A percentile compares a stretch with the other conserved stretches of the same genome.
phyloP scores from a whole-genome alignment of 1,140 invertebrate genomes.

The Lineus longissimus region DNA sequence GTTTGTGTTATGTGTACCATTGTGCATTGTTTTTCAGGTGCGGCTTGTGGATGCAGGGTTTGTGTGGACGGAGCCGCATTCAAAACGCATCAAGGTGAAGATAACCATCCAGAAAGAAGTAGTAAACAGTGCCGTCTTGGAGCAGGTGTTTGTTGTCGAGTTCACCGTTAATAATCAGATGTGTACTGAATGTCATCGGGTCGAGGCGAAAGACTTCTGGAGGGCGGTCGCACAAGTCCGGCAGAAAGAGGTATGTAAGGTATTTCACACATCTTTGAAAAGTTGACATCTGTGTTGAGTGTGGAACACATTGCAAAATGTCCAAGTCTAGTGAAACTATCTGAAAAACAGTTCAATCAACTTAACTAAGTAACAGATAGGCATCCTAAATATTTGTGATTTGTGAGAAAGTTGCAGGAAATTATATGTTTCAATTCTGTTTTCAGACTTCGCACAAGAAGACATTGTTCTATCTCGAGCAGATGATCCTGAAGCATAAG shows the following conservation, averaged over 20 bases:
- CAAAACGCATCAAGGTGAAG: slow-evolving; percentile 94
- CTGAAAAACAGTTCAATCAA: too few species aligned
- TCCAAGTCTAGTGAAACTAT: too few species aligned
- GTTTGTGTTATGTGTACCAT: not conserved
- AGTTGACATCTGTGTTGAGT: not conserved
- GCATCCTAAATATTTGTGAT: too few species aligned
- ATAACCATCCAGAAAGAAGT: slow-evolving; percentile 94
- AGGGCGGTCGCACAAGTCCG: slow-evolving; percentile 73
- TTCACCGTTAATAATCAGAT: slow-evolving; percentile 87
- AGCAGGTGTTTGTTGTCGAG: slow-evolving; percentile 81
- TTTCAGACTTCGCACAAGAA: slow-evolving; percentile 92
- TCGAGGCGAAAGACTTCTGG: slow-evolving; percentile 98
- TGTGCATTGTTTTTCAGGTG: slow-evolving; percentile 45
- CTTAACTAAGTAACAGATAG: too few species aligned
- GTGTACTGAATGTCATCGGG: slow-evolving; percentile 95
- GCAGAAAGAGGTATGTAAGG: slow-evolving; percentile 53
- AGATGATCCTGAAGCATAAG: slow-evolving; percentile 92
- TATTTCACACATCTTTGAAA: not conserved
- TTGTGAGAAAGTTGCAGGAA: too few species aligned
- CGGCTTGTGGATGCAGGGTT: slow-evolving; percentile 89
- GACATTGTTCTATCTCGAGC: slow-evolving; percentile 97
- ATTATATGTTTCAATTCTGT: slow-evolving; percentile 6
- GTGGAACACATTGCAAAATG: slow-evolving; percentile 4
- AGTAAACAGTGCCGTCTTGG: slow-evolving; percentile 56
- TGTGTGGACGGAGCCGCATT: slow-evolving; percentile 99